Conservation (phyloP, 1,140 invertebrate genomes). For the Andrena cerasifolii region DNA sequence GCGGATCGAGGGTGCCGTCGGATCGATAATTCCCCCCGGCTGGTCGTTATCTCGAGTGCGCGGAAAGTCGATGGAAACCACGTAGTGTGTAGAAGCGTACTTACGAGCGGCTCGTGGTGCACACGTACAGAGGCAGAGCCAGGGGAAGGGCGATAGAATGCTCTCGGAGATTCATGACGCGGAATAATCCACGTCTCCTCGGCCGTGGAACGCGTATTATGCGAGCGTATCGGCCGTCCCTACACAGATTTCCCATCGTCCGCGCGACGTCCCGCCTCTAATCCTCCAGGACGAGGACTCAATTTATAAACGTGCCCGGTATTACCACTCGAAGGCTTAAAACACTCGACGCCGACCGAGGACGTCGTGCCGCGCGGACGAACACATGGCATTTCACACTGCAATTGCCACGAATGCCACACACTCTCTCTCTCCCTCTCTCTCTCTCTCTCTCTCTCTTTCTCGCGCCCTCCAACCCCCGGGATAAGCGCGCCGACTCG, state of each 20-base stretch:
- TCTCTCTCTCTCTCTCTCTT: no score
- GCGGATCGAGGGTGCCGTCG: neutral
- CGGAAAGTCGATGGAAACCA: conserved; percentile 51
- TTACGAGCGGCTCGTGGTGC: neutral
- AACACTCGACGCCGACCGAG: conserved; percentile 67
- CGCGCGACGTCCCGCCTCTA: conserved; percentile 45
- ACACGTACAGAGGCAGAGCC: neutral
- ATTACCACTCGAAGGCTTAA: conserved; percentile 73
- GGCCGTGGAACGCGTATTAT: conserved; percentile 61
- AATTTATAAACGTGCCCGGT: conserved; percentile 72
- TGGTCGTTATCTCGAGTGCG: conserved; percentile 4
- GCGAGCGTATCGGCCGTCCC: conserved; percentile 43
- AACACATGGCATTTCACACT: conserved; percentile 71
- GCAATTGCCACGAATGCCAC: conserved; percentile 65
- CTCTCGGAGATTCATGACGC: conserved; percentile 66
- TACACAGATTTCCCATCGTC: conserved; percentile 71
- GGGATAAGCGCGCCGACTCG: conserved; percentile 49
- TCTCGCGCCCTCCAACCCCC: neutral
- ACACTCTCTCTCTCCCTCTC: neutral
- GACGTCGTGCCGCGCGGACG: conserved; percentile 45
- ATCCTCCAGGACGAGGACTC: conserved; percentile 72
- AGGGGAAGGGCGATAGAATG: conserved; percentile 6
- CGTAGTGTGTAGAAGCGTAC: neutral
- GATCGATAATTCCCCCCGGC: conserved; percentile 16
- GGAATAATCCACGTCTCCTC: conserved; percentile 66